A percentile compares a stretch with the other conserved stretches of the same genome.
These are phyloP conservation scores for Ostrea edulis DNA, from an alignment of 1,140 invertebrate species.

Conservation along the genomic window DNA sequence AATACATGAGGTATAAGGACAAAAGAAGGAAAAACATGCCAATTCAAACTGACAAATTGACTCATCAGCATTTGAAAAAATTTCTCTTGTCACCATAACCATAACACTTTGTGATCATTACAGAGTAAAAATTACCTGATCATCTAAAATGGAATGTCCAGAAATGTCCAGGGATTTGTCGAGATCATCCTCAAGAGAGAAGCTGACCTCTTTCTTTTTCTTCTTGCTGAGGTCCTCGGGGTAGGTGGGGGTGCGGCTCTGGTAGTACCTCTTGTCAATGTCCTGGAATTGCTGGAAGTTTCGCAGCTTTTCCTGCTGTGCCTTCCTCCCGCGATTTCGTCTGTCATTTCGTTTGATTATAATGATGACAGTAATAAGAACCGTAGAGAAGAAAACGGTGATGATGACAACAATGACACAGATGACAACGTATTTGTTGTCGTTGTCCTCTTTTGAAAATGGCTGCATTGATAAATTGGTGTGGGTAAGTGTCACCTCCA, in stretches of 20 bases:
- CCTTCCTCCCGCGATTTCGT: constrained; percentile 51
- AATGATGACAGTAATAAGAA: constrained; percentile 69
- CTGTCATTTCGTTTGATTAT: constrained; percentile 63
- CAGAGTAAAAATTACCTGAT: background rate
- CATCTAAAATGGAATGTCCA: constrained; percentile 38
- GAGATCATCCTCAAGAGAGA: constrained; percentile 64
- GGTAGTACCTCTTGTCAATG: constrained; percentile 24
- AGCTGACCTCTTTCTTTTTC: constrained; percentile 69
- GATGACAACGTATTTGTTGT: constrained; percentile 67
- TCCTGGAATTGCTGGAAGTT: constrained; percentile 1
- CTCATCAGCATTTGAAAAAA: too few species aligned
- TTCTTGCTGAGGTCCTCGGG: constrained; percentile 55
- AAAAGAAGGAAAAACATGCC: background rate
- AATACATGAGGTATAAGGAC: background rate
- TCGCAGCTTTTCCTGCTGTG: constrained; percentile 10
- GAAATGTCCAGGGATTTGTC: constrained; percentile 57
- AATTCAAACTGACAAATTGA: background rate
- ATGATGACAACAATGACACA: constrained; percentile 68
- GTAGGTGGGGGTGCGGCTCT: constrained; percentile 43
- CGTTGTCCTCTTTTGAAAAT: constrained; percentile 39
- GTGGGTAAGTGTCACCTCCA: constrained; percentile 65
- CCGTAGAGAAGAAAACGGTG: constrained; percentile 67
- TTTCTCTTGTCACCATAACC: too few species aligned
- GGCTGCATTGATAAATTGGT: constrained; percentile 64
- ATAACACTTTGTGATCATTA: background rate